A percentile compares a stretch with the other conserved stretches of the same genome.
Conservation (phyloP, 2,888 invertebrate species). For the Melinaea marsaeus region DNA sequence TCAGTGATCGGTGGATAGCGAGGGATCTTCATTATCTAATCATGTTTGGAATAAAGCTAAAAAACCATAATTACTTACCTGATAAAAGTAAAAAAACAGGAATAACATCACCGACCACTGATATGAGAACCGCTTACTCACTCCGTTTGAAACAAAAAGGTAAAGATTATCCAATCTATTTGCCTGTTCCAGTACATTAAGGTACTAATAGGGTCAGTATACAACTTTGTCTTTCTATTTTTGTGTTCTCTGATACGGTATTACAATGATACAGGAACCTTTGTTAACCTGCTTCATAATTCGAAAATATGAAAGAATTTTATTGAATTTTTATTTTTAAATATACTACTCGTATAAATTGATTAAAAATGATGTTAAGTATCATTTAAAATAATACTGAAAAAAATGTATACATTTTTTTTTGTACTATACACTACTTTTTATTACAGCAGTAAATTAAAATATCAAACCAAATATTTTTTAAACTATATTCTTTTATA, state of each 20-base stretch:
- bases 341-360: no score
- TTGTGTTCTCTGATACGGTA: not conserved
- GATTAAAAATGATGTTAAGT: no score
- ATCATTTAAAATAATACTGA: no score
- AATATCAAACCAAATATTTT: not conserved
- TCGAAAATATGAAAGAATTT: not conserved
- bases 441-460: not conserved
- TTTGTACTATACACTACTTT: no score
- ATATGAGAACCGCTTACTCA: no score
- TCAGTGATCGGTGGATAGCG: constrained; percentile 74
- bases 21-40: constrained; percentile 74
- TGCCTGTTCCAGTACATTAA: not conserved
- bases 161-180: no score
- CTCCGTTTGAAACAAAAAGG: no score
- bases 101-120: no score
- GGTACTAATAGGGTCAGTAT: constrained; percentile 13
- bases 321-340: not conserved
- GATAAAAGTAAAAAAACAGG: constrained; percentile 24
- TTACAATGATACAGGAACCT: not conserved
- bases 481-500: constrained; percentile 14
- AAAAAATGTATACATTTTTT: no score
- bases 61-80: constrained; percentile 55
- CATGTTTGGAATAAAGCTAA: constrained; percentile 73
- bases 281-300: not conserved
- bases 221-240: constrained; percentile 6